These are phyloP conservation scores for Wiebesia pumilae DNA, from an alignment of 1,140 invertebrate species.

Conservation along the genomic window DNA sequence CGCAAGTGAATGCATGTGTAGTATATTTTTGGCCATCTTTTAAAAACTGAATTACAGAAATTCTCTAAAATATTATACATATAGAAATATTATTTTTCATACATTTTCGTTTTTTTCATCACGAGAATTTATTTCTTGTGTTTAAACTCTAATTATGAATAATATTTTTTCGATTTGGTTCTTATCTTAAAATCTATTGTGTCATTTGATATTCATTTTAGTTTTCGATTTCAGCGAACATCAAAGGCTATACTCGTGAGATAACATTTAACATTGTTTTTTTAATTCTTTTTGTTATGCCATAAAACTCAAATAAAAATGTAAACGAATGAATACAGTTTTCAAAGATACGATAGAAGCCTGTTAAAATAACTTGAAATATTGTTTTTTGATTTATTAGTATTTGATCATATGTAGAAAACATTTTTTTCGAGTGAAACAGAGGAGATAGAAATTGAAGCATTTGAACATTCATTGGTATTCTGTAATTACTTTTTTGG, in stretches of 20 bases:
- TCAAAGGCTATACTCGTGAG: constrained; percentile 8
- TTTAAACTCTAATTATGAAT: too few species aligned
- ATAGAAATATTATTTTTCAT: constrained; percentile 15
- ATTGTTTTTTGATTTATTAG: background rate
- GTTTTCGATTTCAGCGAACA: constrained; percentile 16
- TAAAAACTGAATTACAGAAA: constrained; percentile 24
- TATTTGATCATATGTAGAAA: background rate
- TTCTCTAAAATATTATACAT: background rate
- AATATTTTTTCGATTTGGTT: background rate
- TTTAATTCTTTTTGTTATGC: background rate
- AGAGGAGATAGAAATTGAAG: background rate
- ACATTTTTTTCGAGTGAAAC: background rate
- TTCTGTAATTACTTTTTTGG: background rate
- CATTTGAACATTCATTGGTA: background rate
- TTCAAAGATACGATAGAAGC: background rate
- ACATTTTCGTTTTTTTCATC: constrained; percentile 5
- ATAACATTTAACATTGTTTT: constrained; percentile 12
- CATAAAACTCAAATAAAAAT: background rate
- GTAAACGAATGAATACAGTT: background rate
- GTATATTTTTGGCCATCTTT: constrained; percentile 32
- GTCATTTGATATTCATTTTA: background rate
- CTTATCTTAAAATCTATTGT: background rate
- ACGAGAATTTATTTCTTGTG: background rate
- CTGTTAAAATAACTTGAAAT: background rate
- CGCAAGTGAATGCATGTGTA: background rate